Conservation (phyloP, 2,888 invertebrate genomes). For the Caenorhabditis doughertyi region DNA sequence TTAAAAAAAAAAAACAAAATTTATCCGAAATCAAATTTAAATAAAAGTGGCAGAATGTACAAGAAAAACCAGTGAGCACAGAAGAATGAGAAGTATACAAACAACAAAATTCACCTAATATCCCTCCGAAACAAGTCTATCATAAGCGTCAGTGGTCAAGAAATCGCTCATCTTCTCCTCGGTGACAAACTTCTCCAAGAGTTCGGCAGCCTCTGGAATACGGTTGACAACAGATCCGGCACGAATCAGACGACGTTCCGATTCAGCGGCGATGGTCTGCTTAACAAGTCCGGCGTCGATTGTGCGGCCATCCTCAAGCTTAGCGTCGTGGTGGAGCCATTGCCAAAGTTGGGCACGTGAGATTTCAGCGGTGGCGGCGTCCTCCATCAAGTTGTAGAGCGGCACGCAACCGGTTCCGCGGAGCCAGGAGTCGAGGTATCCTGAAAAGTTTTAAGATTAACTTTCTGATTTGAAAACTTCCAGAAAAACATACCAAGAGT, state of each 20-base stretch:
- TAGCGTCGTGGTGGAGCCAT: constrained; percentile 87
- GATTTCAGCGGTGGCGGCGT: constrained; percentile 89
- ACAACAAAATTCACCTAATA: constrained; percentile 60
- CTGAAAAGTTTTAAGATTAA: constrained; percentile 52
- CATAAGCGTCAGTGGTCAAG: constrained; percentile 85
- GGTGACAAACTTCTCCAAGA: constrained; percentile 87
- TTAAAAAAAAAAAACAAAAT: no score
- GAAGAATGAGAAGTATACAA: constrained; percentile 4
- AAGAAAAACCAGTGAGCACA: constrained; percentile 28
- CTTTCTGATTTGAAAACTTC: background rate
- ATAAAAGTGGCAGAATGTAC: constrained; percentile 37
- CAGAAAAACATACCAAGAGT: constrained; percentile 84
- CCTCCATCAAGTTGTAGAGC: constrained; percentile 87
- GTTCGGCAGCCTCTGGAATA: constrained; percentile 83
- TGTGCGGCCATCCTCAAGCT: constrained; percentile 81
- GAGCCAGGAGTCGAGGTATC: constrained; percentile 88
- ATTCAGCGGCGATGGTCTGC: constrained; percentile 81
- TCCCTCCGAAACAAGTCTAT: constrained; percentile 82
- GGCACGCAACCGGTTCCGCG: constrained; percentile 87
- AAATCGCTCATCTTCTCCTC: constrained; percentile 87
- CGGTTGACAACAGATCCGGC: constrained; percentile 81
- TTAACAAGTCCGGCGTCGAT: constrained; percentile 83
- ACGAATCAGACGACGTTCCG: constrained; percentile 76
- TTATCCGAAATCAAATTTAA: no score
- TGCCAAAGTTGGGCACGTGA: constrained; percentile 89